Base-by-base conservation (phyloP, 92 coral and sea anemone species). In the Parazoanthus swiftii region DNA sequence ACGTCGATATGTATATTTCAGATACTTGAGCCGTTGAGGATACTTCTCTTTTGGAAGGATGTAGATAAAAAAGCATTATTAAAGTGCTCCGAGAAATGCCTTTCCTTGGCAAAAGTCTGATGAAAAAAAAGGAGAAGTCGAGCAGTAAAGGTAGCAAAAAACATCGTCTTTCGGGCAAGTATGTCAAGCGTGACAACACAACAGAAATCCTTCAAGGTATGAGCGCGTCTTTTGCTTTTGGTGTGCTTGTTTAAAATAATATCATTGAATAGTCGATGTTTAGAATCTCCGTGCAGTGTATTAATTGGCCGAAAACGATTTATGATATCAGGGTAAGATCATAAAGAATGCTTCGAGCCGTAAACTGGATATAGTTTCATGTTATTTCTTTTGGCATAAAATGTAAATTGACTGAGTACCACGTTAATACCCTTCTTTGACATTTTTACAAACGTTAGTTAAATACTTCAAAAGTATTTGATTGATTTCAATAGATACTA, bases 111-210 rank as follows among this genome's bases (percentile, higher is more conserved):
- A 92, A 92, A 89, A 88, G 92, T 79, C 92, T 97, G 92, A 83
- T 92, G 73, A 94, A 92, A 91, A 96, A 93, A 82, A 97, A 95
- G 90, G 99, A 95, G 77, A 97, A 97, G 67, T 89, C 92, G 6
- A 77, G 88, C 74, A 89, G 92, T 43, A 58, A 90, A 74, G 87
- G 79, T 48, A 84, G 67, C 67, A 94, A 94, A 71, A 93, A 92
- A 80, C 90, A 89, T 46, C 93, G 90, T 59, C 85, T 95, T 46
- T 94, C 92, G 67, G 98, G 98, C 26, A 95, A 93, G 86, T 95
- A 95, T 89, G 92, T 91, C 81, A 95, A 95, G 85, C 96, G 98
- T 51, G 98, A 95, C 84, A 94, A 95, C 91, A 90, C 98, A 54
- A 90, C 98, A 21, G 91, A 89, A 80, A 95, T 95, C 80, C 91